Conservation (phyloP, 2,113 vertebrate genomes). For the Marmota flaviventris region DNA sequence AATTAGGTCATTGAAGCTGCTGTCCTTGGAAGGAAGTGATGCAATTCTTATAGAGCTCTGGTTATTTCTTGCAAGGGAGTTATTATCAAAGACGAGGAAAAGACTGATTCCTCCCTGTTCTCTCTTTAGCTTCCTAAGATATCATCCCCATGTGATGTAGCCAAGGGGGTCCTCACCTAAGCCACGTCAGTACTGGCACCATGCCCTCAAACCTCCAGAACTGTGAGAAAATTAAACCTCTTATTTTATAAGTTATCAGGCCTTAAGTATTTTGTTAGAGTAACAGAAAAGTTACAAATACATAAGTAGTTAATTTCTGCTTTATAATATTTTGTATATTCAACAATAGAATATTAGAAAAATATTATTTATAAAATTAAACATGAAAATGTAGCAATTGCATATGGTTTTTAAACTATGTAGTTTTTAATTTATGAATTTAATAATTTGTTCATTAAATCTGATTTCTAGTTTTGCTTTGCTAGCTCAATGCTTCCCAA, state of each 20-base stretch:
- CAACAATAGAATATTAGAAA: neutral
- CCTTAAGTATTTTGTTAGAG: neutral
- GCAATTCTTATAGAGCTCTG: neutral
- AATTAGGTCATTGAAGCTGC: neutral
- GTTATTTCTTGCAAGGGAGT: neutral
- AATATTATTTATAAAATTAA: conserved; percentile 50
- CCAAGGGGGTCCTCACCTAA: neutral
- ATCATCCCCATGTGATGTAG: fast-evolving
- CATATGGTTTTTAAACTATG: neutral
- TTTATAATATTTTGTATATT: neutral
- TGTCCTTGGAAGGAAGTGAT: neutral
- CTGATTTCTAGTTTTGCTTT: neutral
- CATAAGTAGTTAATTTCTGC: neutral
- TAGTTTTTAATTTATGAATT: conserved; percentile 5
- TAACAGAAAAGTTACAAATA: neutral
- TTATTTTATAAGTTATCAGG: neutral
- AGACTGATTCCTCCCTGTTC: neutral
- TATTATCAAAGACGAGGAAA: neutral
- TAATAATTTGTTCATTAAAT: neutral
- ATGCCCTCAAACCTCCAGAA: neutral
- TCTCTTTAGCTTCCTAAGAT: neutral
- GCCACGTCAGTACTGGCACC: neutral
- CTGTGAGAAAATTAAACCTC: neutral
- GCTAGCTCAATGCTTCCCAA: neutral
- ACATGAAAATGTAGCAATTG: neutral